Base-by-base conservation (phyloP, 2,888 invertebrate species). In the Strigamia maritima region DNA sequence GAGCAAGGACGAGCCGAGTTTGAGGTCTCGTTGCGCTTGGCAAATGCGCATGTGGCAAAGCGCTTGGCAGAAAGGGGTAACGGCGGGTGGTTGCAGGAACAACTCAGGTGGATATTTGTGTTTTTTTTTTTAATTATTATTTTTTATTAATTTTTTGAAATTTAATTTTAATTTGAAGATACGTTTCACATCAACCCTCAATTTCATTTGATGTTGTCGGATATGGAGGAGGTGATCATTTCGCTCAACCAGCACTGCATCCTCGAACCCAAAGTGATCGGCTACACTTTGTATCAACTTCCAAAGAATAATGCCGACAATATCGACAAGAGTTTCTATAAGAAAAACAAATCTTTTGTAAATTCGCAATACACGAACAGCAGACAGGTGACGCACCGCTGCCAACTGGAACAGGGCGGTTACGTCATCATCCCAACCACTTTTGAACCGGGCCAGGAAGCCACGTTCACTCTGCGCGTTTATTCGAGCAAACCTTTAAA, bases 111-210 rank as follows among this genome's bases (percentile, higher is more conserved):
- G 78, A 80, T 81, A 84, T 54, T 80, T 31, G 6, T 4, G 6
- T 4, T 31, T 6, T 31, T 4, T 31, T 31, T 31, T 31, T 31
- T n/a, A 31, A 31, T 31, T 31, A 31, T 31, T 31, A 31, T 31
- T 31, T 31, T 4, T 31, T 31, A n/a, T n/a, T n/a, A 4, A 31
- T 31, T 31, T 31, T 4, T 31, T 31, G 2, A 31, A 31, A 31
- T 31, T 6, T n/a, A n/a, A n/a, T n/a, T n/a, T n/a, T n/a, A n/a
- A n/a, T 79, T 85, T 86, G 12, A 88, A 90, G 94, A 95, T 85
- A 94, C 94, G 60, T 95, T 96, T 86, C 95, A 95, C 86, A 94
- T 95, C 84, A 96, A 96, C 86, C 96, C 96, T 0, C 95, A 96
- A 87, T 88, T 96, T 60, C 92, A 95, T 83, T 85, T 96, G 75